Conservation (phyloP, 1,140 invertebrate genomes). For the Monochamus saltuarius region DNA sequence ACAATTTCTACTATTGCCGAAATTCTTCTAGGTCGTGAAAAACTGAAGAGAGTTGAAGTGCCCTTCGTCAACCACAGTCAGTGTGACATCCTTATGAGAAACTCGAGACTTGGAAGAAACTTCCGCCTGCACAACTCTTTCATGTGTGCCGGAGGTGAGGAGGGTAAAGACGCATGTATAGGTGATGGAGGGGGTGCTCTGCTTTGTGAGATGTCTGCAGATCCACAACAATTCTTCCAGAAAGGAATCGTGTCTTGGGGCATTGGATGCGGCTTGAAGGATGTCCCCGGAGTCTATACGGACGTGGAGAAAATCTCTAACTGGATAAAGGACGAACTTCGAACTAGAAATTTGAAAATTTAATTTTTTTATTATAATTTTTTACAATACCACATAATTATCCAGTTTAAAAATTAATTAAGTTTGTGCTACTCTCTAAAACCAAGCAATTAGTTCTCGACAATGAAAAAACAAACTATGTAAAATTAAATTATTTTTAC, state of each 20-base stretch:
- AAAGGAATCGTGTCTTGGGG: constrained; percentile 57
- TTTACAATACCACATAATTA: too few species aligned
- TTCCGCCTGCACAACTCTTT: constrained; percentile 69
- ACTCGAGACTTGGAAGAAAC: constrained; percentile 60
- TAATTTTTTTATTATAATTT: too few species aligned
- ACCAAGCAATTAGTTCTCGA: too few species aligned
- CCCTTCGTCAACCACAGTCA: constrained; percentile 58
- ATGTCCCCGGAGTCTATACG: constrained; percentile 55
- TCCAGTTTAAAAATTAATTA: too few species aligned
- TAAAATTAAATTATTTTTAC: too few species aligned
- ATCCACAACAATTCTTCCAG: constrained; percentile 51
- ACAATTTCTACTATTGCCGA: too few species aligned
- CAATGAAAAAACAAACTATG: too few species aligned
- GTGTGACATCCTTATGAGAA: constrained; percentile 60
- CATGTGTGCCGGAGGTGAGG: constrained; percentile 73
- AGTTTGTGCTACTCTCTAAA: too few species aligned
- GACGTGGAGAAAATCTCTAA: constrained; percentile 41
- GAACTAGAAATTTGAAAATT: constrained; percentile 19
- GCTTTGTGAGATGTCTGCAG: constrained; percentile 53
- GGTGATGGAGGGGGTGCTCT: constrained; percentile 60
- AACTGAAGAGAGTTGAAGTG: constrained; percentile 67
- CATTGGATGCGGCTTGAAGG: constrained; percentile 56
- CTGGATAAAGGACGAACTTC: constrained; percentile 45
- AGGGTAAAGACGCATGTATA: constrained; percentile 66
- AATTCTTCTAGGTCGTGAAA: background rate